Conservation (phyloP, 2,797 vertebrate genomes). For the Setipinna tenuifilis region DNA sequence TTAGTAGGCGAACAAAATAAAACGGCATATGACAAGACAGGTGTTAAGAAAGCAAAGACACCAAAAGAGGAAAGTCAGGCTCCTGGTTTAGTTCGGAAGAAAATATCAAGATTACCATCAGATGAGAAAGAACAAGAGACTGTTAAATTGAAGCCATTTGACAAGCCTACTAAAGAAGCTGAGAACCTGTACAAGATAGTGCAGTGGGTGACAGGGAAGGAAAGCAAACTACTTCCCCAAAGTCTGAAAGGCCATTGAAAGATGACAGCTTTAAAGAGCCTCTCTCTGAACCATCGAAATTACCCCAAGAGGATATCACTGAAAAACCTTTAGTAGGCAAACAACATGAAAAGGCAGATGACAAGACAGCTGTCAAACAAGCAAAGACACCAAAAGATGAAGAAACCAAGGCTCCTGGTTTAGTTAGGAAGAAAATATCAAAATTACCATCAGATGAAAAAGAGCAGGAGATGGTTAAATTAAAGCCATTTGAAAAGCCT, state of each 20-base stretch:
- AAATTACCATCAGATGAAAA: conserved; percentile 39
- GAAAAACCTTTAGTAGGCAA: neutral
- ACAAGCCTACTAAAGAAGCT: conserved; percentile 31
- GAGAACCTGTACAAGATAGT: conserved; percentile 23
- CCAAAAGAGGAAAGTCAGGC: conserved; percentile 38
- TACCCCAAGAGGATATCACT: neutral
- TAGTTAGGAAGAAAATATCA: conserved; percentile 44
- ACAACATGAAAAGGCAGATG: conserved; percentile 44
- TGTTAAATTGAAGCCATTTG: conserved; percentile 47
- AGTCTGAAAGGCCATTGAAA: neutral
- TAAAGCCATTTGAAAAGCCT: conserved; percentile 49
- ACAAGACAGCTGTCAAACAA: conserved; percentile 42
- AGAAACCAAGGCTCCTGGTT: conserved; percentile 32
- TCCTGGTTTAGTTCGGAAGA: conserved; percentile 41
- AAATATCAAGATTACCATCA: conserved; percentile 39
- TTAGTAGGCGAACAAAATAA: conserved; percentile 31
- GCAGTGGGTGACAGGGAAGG: neutral
- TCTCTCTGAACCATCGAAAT: conserved; percentile 29
- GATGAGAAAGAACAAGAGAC: conserved; percentile 41
- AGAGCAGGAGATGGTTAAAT: conserved; percentile 38
- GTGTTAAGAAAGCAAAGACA: conserved; percentile 43
- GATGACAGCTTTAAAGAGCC: neutral
- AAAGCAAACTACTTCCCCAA: neutral
- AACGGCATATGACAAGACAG: conserved; percentile 39
- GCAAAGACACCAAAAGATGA: conserved; percentile 39